phyloP scores from a whole-genome alignment of 2,113 vertebrate genomes.

The Rattus norvegicus region GRCr8 NC_086033.1:74890001-74890500 shows the following conservation, averaged over 20 bases:
- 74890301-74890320: no score
- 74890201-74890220: background rate
- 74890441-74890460: no score
- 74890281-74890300: no score
- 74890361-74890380: background rate
- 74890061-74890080: background rate
- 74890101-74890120: background rate
- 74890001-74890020: background rate
- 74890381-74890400: background rate
- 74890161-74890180: background rate
- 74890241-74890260: no score
- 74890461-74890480: no score
- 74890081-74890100: background rate
- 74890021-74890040: background rate
- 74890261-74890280: background rate
- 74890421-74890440: no score
- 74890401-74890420: no score
- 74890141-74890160: no score
- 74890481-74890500: no score
- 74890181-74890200: background rate
- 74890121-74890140: accelerated
- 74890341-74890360: no score
- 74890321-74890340: no score
- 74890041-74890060: background rate
- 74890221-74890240: background rate